Evolutionary conservation across 2,797 vertebrate species (phyloP).

Genomic region (Poecilia picta): DNA sequence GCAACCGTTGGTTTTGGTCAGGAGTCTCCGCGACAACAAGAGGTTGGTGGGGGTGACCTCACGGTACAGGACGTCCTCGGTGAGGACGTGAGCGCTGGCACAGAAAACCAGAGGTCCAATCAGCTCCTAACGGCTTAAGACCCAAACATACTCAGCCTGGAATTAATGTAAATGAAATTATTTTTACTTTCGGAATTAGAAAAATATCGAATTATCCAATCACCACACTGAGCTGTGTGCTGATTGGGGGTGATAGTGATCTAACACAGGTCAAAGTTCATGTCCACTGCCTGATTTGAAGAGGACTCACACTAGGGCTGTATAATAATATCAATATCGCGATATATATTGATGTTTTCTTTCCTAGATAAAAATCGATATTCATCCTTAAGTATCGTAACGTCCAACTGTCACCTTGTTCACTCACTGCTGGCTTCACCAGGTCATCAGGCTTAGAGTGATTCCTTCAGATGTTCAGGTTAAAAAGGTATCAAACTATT

Average conservation of each 20-base stretch:
- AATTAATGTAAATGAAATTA: background rate
- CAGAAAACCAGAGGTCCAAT: background rate
- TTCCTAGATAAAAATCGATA: no score
- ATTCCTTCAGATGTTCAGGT: no score
- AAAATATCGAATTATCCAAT: no score
- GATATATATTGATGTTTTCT: no score
- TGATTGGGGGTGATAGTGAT: background rate
- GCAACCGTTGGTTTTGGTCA: conserved; percentile 89
- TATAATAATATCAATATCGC: no score
- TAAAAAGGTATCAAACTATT: no score
- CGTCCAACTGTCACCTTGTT: no score
- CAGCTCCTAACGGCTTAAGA: background rate
- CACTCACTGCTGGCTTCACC: no score
- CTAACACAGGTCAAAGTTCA: background rate
- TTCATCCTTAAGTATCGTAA: no score
- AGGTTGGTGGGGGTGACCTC: conserved; percentile 57
- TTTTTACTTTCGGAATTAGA: background rate
- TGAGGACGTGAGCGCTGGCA: conserved; percentile 58
- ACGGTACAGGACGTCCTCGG: conserved; percentile 63
- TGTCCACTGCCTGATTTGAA: background rate
- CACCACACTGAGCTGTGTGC: background rate
- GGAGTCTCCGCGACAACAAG: conserved; percentile 58
- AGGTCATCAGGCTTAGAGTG: no score
- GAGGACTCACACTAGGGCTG: background rate
- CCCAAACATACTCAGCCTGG: background rate